phyloP scores from a whole-genome alignment of 2,888 invertebrate species.

The Drosophila mulleri region DNA sequence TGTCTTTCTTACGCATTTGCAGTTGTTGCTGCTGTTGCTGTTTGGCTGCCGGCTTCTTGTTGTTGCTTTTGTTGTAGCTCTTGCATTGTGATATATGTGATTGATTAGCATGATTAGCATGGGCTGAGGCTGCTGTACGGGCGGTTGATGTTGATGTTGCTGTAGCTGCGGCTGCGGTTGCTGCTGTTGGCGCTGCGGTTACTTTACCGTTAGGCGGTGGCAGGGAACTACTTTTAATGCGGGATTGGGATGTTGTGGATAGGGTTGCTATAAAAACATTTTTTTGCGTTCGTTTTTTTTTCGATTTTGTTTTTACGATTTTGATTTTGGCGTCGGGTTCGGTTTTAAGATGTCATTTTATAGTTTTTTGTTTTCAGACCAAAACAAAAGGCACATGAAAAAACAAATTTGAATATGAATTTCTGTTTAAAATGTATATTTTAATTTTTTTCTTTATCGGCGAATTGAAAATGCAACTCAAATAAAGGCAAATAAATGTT shows the following conservation, averaged over 20 bases:
- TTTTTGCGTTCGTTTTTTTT: conserved; percentile 48
- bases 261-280: conserved; percentile 89
- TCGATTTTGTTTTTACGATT: conserved; percentile 33
- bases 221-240: conserved; percentile 88
- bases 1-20: conserved; percentile 83
- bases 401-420: conserved; percentile 63
- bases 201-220: conserved; percentile 86
- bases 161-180: conserved; percentile 52
- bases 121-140: conserved; percentile 53
- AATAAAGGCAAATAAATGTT: conserved; percentile 29
- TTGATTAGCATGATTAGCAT: conserved; percentile 79
- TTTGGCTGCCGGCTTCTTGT: conserved; percentile 42
- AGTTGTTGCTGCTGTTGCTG: conserved; percentile 53
- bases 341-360: conserved; percentile 44
- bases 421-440: conserved; percentile 51
- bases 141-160: conserved; percentile 54
- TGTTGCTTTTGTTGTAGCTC: conserved; percentile 49
- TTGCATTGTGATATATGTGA: conserved; percentile 81
- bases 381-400: conserved; percentile 72
- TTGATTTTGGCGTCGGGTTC: conserved; percentile 35
- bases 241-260: conserved; percentile 90
- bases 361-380: conserved; percentile 51
- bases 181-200: conserved; percentile 76
- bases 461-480: conserved; percentile 49
- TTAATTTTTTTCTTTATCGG: conserved; percentile 32